Conservation (phyloP, 1,140 invertebrate species). For the Zaprionus inermis region DNA sequence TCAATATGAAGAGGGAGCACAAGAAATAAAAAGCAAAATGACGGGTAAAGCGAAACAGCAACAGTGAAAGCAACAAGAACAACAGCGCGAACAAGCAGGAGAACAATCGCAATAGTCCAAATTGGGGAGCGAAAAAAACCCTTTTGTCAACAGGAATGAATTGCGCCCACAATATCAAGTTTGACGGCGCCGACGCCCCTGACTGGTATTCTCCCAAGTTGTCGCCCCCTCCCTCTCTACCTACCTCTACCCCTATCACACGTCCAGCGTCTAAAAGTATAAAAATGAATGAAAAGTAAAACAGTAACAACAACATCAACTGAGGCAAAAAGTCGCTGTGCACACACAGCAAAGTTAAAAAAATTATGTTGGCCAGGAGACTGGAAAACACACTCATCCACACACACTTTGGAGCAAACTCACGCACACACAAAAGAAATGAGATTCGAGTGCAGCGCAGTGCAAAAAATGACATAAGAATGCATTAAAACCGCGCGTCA, state of each 20-base stretch:
- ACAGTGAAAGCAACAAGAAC: conserved; percentile 23
- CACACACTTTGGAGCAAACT: neutral
- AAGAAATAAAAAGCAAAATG: conserved; percentile 41
- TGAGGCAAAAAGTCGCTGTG: conserved; percentile 22
- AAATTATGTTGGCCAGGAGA: conserved; percentile 33
- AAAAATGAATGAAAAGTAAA: conserved; percentile 76
- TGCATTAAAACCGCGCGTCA: conserved; percentile 80
- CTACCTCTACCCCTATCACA: neutral
- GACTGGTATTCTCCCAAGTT: neutral
- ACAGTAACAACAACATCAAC: conserved; percentile 49
- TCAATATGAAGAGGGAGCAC: conserved; percentile 60
- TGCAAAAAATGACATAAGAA: conserved; percentile 81
- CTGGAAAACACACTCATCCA: conserved; percentile 4
- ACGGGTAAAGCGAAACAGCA: neutral
- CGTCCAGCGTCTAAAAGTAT: conserved; percentile 59
- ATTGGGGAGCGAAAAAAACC: conserved; percentile 70
- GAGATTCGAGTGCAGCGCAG: conserved; percentile 76
- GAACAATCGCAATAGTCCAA: conserved; percentile 45
- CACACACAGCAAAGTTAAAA: no score
- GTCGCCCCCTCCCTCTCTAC: no score
- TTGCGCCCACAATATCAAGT: conserved; percentile 80
- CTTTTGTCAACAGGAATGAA: conserved; percentile 82
- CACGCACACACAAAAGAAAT: conserved; percentile 61
- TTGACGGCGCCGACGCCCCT: conserved; percentile 49
- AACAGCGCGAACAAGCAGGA: conserved; percentile 23